Evolutionary conservation across 2,888 invertebrate genomes (phyloP), one percentile per base, ranked within the genome.

Genomic region (Mesorhabditis spiculigera): DNA sequence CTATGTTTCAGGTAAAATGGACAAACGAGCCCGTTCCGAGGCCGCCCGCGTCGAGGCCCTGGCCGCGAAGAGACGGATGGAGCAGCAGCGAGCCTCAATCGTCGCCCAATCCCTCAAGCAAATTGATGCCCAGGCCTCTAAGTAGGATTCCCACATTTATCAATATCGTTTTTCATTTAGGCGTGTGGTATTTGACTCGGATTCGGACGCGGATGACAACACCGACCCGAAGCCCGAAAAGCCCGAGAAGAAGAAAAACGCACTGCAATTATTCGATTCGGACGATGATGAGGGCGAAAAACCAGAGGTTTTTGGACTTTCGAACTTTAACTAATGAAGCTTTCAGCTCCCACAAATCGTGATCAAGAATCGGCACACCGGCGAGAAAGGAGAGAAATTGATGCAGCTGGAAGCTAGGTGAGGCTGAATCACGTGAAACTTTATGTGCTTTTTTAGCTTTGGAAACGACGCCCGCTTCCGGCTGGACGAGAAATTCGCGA

Each of bases 1-100:
- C n/a, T 50, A 13, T n/a, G n/a, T 13, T 50, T n/a, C 8, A n/a
- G 58, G 58, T 13, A 50, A 10, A 50, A 50, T 50, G 58, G 58
- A 50, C n/a, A 50, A 50, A 3, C 8, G n/a, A n/a, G 8, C 58
- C n/a, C 58, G 58, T 13, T 50, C 58, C 2, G 58, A 50, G n/a
- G 58, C 58, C n/a, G 58, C 58, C 8, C 8, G 58, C 8, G n/a
- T 13, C 8, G 58, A 50, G n/a, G 58, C 58, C n/a, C 58, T 50
- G 8, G 58, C 58, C 10, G 58, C 58, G n/a, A 50, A 50, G n/a
- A 50, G n/a, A 50, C 58, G n/a, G n/a, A 10, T 50, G 10, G 58
- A 50, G n/a, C 58, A 50, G 58, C 10, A 50, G 58, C 58, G 58
- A 50, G 58, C 58, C 58, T 50, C n/a, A n/a, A n/a, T n/a, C n/a